Base-by-base conservation (phyloP, 2,888 invertebrate genomes). In the Herminia tarsipennalis region DNA sequence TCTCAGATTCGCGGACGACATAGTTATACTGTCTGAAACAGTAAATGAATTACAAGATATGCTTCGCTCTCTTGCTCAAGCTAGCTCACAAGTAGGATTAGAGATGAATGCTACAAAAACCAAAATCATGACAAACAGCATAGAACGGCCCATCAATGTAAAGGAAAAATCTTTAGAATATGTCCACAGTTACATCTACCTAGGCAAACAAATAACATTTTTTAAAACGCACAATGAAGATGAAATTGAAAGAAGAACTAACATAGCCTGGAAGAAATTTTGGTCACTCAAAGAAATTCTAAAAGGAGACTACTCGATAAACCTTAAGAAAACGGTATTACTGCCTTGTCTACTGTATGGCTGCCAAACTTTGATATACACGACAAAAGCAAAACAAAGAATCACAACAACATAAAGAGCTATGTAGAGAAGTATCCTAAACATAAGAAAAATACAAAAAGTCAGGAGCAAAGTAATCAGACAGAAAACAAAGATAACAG, bases 151-250 rank as follows among this genome's bases (percentile, higher is more conserved):
- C 1, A 37, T 37, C 1, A 13, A 8, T 10, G 13, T 37, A 12
- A 37, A 28, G 2, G 13, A 28, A 20, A n/a, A 12, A 18, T 1
- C 1, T 12, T 14, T 38, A 29, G 14, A 28, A 28, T 38, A 38
- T 21, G 37, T 38, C 8, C 1, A 28, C 14, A 29, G 5, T 2
- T 38, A 38, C 16, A 29, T 21, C 9, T 38, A 38, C 21, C 21
- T 38, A 29, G 29, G 37, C 2, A 38, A 38, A 38, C 28, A 29
- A 6, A 8, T 38, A n/a, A 21, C 21, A n/a, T 38, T 38, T 29
- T 5, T 2, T 3, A 29, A 28, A 16, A 21, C n/a, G n/a, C 27
- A n/a, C 18, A 27, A 36, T 10, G 27, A 36, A 12, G 27, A 36
- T 1, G 17, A 35, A 25, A 5, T 35, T 17, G 1, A 10, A 10